Evolutionary conservation across 2,113 vertebrate species (phyloP).

Genomic region (Actenoides hombroni): DNA sequence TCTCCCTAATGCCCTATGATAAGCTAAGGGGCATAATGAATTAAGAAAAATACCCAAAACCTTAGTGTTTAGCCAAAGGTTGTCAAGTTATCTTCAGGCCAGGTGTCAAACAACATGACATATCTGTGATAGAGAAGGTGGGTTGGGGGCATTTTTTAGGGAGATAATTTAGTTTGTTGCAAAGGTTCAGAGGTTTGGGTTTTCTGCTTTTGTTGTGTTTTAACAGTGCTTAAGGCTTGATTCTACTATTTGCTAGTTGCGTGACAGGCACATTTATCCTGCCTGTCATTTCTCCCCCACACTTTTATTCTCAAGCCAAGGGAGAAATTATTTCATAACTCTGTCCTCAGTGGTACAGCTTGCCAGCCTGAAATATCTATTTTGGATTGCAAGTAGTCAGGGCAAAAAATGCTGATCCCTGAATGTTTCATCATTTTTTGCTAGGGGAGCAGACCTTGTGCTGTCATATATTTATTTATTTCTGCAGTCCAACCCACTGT

Average conservation of each 20-base stretch:
- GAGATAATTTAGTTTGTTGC: constrained; percentile 3
- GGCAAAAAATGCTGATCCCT: constrained; percentile 46
- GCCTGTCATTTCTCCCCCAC: constrained; percentile 12
- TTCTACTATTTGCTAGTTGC: constrained; percentile 3
- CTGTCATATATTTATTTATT: constrained; percentile 14
- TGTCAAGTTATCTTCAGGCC: constrained; percentile 6
- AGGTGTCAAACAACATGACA: neutral
- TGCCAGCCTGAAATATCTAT: constrained; percentile 51
- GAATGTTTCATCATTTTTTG: constrained; percentile 52
- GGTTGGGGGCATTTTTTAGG: neutral
- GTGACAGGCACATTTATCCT: constrained; percentile 58
- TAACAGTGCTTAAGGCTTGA: constrained; percentile 49
- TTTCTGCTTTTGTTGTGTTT: constrained; percentile 19
- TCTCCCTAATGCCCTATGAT: neutral
- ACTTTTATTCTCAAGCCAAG: constrained; percentile 48
- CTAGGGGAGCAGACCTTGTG: constrained; percentile 32
- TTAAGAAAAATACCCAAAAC: neutral
- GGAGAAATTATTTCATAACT: constrained; percentile 69
- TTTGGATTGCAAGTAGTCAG: constrained; percentile 35
- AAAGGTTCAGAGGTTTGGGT: neutral
- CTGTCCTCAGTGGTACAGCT: constrained; percentile 47
- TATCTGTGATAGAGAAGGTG: neutral
- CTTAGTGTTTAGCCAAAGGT: neutral
- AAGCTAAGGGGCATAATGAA: neutral
- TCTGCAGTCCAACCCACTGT: neutral